Percentiles rank a stretch among this genome's conserved stretches.
These are phyloP conservation scores for Labrus mixtus DNA, from an alignment of 2,113 vertebrate genomes.

Conservation along the genomic window DNA sequence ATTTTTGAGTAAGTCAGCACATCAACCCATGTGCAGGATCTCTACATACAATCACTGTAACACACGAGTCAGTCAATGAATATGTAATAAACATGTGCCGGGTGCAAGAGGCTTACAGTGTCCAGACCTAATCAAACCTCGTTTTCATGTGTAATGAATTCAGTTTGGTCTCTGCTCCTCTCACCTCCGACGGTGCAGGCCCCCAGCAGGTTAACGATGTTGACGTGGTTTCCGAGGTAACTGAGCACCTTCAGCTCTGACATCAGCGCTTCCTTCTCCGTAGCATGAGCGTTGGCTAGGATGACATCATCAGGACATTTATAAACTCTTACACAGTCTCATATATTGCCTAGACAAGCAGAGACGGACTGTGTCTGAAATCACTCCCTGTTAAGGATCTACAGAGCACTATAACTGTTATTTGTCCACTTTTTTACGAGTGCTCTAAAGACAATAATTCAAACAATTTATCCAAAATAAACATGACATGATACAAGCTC, in stretches of 20 bases:
- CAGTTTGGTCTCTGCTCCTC: conserved; percentile 2
- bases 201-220: conserved; percentile 95
- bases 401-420: too few species aligned
- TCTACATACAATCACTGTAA: background rate
- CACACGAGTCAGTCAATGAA: conserved; percentile 22
- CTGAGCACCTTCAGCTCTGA: conserved; percentile 96
- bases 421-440: background rate
- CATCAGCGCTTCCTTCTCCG: conserved; percentile 96
- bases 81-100: background rate
- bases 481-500: too few species aligned
- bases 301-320: conserved; percentile 45
- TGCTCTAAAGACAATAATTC: background rate
- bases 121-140: background rate
- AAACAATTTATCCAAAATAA: background rate
- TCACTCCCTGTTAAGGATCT: background rate
- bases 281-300: conserved; percentile 93
- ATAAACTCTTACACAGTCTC: conserved; percentile 29
- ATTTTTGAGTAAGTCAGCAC: conserved; percentile 28
- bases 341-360: background rate
- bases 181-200: conserved; percentile 95
- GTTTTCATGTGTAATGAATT: background rate
- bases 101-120: background rate
- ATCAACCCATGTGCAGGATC: background rate
- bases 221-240: conserved; percentile 96
- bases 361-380: background rate